A percentile compares a stretch with the other conserved stretches of the same genome.
Conservation (phyloP, 2,113 vertebrate species). For the Tragelaphus imberbis region DNA sequence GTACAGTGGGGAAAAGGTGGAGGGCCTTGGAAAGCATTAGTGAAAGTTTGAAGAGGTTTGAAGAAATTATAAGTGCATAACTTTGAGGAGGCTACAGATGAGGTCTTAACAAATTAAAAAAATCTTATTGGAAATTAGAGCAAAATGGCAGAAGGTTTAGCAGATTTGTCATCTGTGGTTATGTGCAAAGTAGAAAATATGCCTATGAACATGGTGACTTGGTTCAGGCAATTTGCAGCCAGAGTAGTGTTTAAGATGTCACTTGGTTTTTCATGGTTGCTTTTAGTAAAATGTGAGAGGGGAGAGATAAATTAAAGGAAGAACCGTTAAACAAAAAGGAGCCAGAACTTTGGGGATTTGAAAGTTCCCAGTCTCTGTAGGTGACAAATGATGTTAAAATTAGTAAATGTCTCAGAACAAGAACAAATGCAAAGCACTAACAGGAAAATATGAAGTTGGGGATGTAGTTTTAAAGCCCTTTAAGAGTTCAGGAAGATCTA, state of each 20-base stretch:
- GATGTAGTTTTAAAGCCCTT: background rate
- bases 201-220: background rate
- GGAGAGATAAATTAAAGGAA: background rate
- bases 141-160: background rate
- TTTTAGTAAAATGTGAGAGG: background rate
- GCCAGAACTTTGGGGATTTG: background rate
- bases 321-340: background rate
- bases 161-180: background rate
- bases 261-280: background rate
- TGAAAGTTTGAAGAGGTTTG: background rate
- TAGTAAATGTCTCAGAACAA: background rate
- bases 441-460: background rate
- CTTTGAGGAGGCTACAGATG: background rate
- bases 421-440: background rate
- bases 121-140: background rate
- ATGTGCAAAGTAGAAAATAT: background rate
- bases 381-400: constrained; percentile 4
- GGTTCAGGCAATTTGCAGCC: background rate
- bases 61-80: background rate
- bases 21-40: background rate
- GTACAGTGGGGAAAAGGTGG: background rate
- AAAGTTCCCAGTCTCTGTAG: background rate
- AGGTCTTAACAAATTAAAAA: background rate
- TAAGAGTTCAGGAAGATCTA: background rate
- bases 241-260: background rate